Evolutionary conservation across 2,113 vertebrate genomes (phyloP), one percentile per base, ranked within the genome.

Genomic region (Pterocles burchelli): DNA sequence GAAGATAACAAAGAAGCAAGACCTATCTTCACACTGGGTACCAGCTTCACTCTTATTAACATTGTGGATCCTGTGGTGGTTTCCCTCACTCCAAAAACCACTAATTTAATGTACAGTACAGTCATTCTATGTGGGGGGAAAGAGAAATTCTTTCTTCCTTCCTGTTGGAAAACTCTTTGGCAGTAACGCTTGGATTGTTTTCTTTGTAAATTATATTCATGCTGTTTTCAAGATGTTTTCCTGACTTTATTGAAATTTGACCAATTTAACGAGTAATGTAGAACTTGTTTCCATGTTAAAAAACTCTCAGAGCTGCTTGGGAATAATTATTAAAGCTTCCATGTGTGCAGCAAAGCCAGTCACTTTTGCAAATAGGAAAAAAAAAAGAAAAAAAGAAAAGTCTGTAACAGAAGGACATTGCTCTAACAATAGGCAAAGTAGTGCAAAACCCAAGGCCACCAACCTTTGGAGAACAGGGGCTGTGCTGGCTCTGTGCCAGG

Each of bases 171-270:
- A 98, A 98, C 97, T 97, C 97, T 97, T 98, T 98, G 98, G 98
- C 98, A 98, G 98, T 95, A 97, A 98, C 96, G 98, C 97, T 97
- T 97, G 97, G 98, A 98, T 98, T 98, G 98, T 98, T 98, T 98
- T 98, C 97, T 98, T 98, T 98, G 98, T 97, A 98, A 98, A 98
- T 98, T 98, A 97, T 97, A 98, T 98, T 98, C 97, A 98, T 98
- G 97, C 98, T 98, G 98, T 98, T 98, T 98, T 98, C 98, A 98
- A 98, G 98, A 98, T 98, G 98, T 98, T 98, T 98, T 97, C 97
- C 97, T 97, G 97, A 95, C 97, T 98, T 98, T 98, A 98, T 98
- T 98, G 98, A 98, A 98, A 98, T 98, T 85, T 97, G 97, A 98
- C 97, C 97, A 97, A 96, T 98, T 97, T 98, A 98, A 98, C 97